Base-by-base conservation (phyloP, 2,113 vertebrate species). In the Phrynocephalus versicolor region DNA sequence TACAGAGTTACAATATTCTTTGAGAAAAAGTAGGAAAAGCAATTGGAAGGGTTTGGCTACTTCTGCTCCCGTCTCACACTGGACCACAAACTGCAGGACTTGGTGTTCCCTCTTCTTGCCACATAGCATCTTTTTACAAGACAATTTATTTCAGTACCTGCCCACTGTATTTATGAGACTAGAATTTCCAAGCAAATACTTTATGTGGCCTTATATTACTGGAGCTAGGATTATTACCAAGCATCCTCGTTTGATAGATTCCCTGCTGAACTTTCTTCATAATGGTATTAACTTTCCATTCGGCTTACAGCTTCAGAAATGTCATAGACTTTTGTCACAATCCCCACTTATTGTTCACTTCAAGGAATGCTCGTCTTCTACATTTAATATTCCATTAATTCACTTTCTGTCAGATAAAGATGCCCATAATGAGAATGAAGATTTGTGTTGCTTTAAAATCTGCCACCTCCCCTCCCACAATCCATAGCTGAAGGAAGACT, bases 321-420 rank as follows among this genome's bases (percentile, higher is more conserved):
- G 21, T 21, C 73, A 84, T 65, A 41, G 69, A 84, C 37, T 80
- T 84, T 58, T 83, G 75, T 64, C 19, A 57, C 57, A 37, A 67
- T 83, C 74, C 21, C 13, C 62, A 55, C 45, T 79, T 67, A 67
- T 88, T 64, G 80, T 74, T 74, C 82, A 74, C 76, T 67, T 80
- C 41, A 67, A 67, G 60, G 30, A 57, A 75, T 74, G 76, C 58
- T 88, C 76, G 74, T 75, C 70, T 80, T 62, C 55, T 83, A 33
- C 60, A 75, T 45, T 84, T 88, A 88, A 74, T 79, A 79, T 79
- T 88, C 75, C 75, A 88, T 83, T 80, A 88, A 88, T 60, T 84
- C 62, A 45, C 30, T 19, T 2, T 65, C 25, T 27, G 74, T 35
- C 35, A 69, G 70, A 73, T 67, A 79, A 35, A 84, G 51, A 35